A percentile compares a stretch with the other conserved stretches of the same genome.
phyloP scores from a whole-genome alignment of 2,797 vertebrate genomes.

The Hemibagrus guttatus region DNA sequence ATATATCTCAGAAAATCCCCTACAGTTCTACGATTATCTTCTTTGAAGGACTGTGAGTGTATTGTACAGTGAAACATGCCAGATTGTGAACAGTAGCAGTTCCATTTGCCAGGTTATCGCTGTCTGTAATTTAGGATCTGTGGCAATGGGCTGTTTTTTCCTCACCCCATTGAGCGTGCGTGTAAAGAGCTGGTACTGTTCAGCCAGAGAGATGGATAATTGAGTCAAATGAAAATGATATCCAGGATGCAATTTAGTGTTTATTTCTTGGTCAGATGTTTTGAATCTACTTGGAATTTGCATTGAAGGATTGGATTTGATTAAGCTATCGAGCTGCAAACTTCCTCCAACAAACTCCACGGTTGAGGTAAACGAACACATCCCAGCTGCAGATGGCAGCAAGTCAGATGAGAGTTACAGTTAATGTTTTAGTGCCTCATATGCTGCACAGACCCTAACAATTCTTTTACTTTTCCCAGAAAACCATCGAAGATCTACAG shows the following conservation, averaged over 20 bases:
- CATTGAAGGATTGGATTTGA: constrained; percentile 45
- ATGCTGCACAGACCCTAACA: constrained; percentile 56
- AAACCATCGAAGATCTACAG: constrained; percentile 76
- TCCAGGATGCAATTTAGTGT: constrained; percentile 1
- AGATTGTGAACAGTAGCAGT: constrained; percentile 66
- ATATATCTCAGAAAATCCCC: neutral
- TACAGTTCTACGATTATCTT: neutral
- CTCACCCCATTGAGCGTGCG: constrained; percentile 43
- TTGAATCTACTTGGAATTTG: constrained; percentile 34
- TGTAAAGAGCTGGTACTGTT: neutral
- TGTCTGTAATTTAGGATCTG: constrained; percentile 49
- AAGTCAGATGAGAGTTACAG: constrained; percentile 51
- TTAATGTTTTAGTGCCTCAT: constrained; percentile 52
- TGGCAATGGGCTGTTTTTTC: constrained; percentile 43
- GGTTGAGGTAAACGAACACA: constrained; percentile 51
- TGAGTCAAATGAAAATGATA: constrained; percentile 24
- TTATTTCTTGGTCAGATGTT: constrained; percentile 37
- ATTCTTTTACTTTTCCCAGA: constrained; percentile 64
- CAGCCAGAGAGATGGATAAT: neutral
- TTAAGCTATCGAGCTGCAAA: constrained; percentile 54
- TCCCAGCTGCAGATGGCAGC: constrained; percentile 55
- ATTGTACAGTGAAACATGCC: constrained; percentile 53
- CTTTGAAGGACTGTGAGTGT: constrained; percentile 46
- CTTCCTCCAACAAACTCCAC: constrained; percentile 49
- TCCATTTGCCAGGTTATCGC: constrained; percentile 48